Evolutionary conservation across 2,888 invertebrate species (phyloP), one percentile per base, ranked within the genome.

Genomic region (Troides helena): DNA sequence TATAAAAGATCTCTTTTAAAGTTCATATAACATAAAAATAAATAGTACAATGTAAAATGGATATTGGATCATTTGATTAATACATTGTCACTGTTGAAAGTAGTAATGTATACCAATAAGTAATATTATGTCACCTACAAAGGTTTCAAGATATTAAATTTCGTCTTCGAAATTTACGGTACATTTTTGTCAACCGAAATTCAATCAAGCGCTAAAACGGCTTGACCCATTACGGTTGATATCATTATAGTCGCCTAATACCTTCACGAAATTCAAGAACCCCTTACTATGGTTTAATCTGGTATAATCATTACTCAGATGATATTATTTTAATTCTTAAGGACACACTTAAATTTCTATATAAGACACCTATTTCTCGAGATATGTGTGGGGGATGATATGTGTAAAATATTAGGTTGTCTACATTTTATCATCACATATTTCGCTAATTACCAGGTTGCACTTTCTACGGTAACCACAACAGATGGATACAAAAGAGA

Each of bases 151-250:
- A 56, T 70, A 67, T 70, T 60, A 62, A 5, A 53, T 70, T 70
- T 39, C 67, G 18, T 50, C 56, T 66, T 56, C 65, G 39, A 70
- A 62, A 56, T 21, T 63, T 57, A 18, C 62, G 30, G 50, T 53
- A 65, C 59, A 67, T 58, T 61, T 71, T 71, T 67, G 70, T 71
- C 70, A 65, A 67, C 56, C 46, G 70, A 61, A 71, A 70, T 68
- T 64, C 65, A 71, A 72, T 71, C 71, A 71, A 65, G 66, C 60
- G 67, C 65, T 67, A 65, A 68, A 69, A 72, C 72, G 69, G 71
- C 70, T 72, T 72, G 71, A 72, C 72, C 72, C 43, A 56, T 72
- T 72, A 69, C 74, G 67, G 61, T 70, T 72, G 72, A 74, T 72
- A 71, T 72, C 72, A 74, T 68, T 69, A 58, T 53, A 69, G 66